phyloP scores from a whole-genome alignment of 1,140 invertebrate genomes.

The Dendroctonus ponderosae region DNA sequence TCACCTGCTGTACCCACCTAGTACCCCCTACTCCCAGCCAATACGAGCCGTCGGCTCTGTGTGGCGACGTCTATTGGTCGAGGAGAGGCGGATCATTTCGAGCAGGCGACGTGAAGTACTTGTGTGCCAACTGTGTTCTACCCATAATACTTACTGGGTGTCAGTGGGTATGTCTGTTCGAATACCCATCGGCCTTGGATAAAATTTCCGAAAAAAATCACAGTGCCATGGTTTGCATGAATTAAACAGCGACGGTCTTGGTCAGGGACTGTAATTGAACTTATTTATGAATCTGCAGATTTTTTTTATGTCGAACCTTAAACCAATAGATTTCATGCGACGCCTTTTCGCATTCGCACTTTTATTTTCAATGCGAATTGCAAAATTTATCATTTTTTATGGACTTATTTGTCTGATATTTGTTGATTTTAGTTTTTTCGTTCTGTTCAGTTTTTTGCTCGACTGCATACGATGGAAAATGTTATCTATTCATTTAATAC shows the following conservation, averaged over 20 bases:
- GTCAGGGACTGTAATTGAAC: constrained; percentile 5
- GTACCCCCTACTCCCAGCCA: constrained; percentile 7
- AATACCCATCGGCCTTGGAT: constrained; percentile 1
- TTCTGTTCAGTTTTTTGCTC: no score
- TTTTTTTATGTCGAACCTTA: neutral
- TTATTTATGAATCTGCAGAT: neutral
- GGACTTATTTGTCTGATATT: no score
- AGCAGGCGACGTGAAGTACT: constrained; percentile 9
- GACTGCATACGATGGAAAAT: no score
- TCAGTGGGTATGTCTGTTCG: constrained; percentile 12
- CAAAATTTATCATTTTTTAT: no score
- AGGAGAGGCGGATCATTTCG: neutral
- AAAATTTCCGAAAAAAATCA: constrained; percentile 3
- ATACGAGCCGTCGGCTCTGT: neutral
- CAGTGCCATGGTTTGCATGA: neutral
- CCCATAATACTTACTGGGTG: constrained; percentile 16
- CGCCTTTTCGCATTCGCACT: no score
- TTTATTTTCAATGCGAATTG: no score
- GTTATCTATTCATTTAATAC: no score
- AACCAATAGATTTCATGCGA: no score
- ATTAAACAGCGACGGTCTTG: constrained; percentile 12
- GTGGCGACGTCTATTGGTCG: neutral
- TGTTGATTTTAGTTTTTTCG: no score
- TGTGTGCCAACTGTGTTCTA: constrained; percentile 9
- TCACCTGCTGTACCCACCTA: constrained; percentile 22